Conservation (phyloP, 2,797 vertebrate genomes). For the Rhodeus uyekii region DNA sequence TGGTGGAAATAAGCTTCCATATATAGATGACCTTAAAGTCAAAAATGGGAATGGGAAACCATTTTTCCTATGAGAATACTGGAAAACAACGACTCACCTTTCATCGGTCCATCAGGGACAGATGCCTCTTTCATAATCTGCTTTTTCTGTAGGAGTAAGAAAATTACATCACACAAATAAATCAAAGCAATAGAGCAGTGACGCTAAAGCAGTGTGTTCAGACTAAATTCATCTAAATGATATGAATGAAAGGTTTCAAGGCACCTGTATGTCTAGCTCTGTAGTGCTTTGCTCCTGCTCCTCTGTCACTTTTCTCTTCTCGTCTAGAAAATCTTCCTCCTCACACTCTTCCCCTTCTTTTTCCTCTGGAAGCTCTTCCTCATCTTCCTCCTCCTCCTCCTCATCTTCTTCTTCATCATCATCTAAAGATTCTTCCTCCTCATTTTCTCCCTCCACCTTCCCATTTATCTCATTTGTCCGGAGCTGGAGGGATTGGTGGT, state of each 20-base stretch:
- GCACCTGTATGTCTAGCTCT: conserved; percentile 41
- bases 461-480: conserved; percentile 43
- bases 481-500: conserved; percentile 13
- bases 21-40: background rate
- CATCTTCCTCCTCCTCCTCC: rapidly evolving
- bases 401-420: rapidly evolving
- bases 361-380: rapidly evolving
- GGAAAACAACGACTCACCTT: conserved; percentile 45
- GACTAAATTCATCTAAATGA: background rate
- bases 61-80: too few species aligned
- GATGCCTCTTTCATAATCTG: conserved; percentile 55
- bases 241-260: background rate
- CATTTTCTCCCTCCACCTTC: rapidly evolving
- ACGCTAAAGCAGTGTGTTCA: background rate
- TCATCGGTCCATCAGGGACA: conserved; percentile 50
- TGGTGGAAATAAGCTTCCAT: background rate
- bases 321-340: background rate
- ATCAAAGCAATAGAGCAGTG: background rate
- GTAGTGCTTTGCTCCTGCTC: conserved; percentile 34
- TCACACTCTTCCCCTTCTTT: background rate
- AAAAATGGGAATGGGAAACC: background rate
- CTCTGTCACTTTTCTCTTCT: background rate
- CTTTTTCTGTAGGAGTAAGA: conserved; percentile 54
- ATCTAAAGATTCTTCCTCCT: rapidly evolving
- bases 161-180: background rate